Percentiles rank a stretch among this genome's conserved stretches.
phyloP scores from a whole-genome alignment of 2,113 vertebrate species.

The Sardina pilchardus region DNA sequence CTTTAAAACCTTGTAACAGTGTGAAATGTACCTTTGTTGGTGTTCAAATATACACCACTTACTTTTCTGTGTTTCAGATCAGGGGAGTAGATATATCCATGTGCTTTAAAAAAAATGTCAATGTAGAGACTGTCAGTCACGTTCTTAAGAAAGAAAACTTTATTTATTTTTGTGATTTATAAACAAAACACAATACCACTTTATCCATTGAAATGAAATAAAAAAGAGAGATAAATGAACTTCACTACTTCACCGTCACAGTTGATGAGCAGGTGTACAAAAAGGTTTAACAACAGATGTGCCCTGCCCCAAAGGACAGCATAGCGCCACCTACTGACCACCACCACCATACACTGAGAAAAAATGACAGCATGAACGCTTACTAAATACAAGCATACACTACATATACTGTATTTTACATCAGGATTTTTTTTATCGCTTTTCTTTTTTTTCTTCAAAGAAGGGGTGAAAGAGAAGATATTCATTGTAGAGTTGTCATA shows the following conservation, averaged over 20 bases:
- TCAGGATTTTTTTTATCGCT: slow-evolving; percentile 51
- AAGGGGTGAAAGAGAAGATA: slow-evolving; percentile 67
- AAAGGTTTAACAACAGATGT: slow-evolving; percentile 68
- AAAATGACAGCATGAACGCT: slow-evolving; percentile 74
- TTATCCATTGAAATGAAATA: slow-evolving; percentile 73
- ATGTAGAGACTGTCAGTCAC: slow-evolving; percentile 40
- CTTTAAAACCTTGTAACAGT: too few species aligned
- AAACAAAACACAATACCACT: slow-evolving; percentile 81
- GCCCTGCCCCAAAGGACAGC: slow-evolving; percentile 62
- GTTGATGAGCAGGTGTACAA: slow-evolving; percentile 76
- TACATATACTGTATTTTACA: slow-evolving; percentile 74
- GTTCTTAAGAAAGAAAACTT: slow-evolving; percentile 79
- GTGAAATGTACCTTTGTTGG: too few species aligned
- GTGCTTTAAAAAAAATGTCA: slow-evolving; percentile 22
- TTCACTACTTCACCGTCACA: slow-evolving; percentile 77
- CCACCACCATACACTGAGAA: slow-evolving; percentile 75
- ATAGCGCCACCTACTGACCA: slow-evolving; percentile 72
- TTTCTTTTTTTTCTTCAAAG: slow-evolving; percentile 57
- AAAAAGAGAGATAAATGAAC: slow-evolving; percentile 65
- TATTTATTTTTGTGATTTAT: slow-evolving; percentile 77
- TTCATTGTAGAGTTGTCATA: slow-evolving; percentile 64
- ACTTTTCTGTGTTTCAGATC: background rate
- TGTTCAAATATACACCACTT: too few species aligned
- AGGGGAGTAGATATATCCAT: background rate
- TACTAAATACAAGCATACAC: slow-evolving; percentile 80